A percentile compares a stretch with the other conserved stretches of the same genome.
These are phyloP conservation scores for Dunckerocampus dactyliophorus DNA, from an alignment of 2,113 vertebrate genomes.

Conservation along the genomic window DNA sequence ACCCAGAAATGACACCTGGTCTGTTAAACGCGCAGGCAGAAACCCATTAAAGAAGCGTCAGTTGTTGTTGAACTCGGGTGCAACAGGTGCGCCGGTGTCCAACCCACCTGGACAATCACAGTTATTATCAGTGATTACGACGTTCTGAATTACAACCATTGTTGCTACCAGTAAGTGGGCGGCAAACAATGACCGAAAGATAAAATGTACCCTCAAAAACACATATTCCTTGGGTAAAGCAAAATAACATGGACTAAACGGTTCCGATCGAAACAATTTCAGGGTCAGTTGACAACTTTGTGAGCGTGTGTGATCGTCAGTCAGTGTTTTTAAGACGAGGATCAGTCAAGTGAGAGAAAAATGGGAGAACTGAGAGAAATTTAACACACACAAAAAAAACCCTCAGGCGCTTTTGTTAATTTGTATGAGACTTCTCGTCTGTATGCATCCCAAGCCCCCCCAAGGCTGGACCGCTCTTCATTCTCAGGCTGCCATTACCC, in stretches of 20 bases:
- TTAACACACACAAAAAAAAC: constrained; percentile 45
- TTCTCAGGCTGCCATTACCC: constrained; percentile 73
- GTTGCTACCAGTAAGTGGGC: constrained; percentile 15
- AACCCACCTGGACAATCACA: constrained; percentile 19
- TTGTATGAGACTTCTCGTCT: constrained; percentile 73
- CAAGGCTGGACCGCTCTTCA: constrained; percentile 59
- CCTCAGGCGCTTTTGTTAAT: constrained; percentile 70
- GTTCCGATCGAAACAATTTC: constrained; percentile 1
- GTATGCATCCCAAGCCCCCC: constrained; percentile 71
- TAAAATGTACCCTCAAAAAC: neutral
- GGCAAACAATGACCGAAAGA: constrained; percentile 2
- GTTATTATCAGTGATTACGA: constrained; percentile 41
- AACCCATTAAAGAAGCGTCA: constrained; percentile 18
- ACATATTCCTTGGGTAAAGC: neutral
- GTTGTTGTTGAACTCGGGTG: constrained; percentile 14
- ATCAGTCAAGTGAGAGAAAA: constrained; percentile 58
- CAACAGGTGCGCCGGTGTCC: constrained; percentile 42
- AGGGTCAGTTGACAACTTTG: neutral
- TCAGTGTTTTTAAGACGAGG: constrained; percentile 44
- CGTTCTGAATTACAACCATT: constrained; percentile 19
- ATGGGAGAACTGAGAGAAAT: constrained; percentile 57
- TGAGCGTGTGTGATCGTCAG: constrained; percentile 20
- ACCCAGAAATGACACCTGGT: constrained; percentile 34
- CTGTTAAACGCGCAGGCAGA: constrained; percentile 18
- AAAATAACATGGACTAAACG: neutral